Conservation (phyloP, 2,797 vertebrate genomes). For the Megalops cyprinoides region DNA sequence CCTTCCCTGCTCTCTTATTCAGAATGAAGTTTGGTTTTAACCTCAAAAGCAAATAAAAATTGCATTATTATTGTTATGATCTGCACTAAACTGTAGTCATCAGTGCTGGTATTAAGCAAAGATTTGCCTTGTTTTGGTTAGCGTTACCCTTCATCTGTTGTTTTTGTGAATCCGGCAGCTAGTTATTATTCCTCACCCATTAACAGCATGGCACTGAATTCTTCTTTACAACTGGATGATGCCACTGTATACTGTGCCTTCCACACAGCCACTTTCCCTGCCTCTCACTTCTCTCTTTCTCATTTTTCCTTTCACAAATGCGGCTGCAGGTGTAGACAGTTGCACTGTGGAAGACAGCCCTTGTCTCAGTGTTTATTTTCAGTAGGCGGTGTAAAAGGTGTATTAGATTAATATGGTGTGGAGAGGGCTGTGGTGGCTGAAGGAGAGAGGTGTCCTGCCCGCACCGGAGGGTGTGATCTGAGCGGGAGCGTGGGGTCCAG, state of each 20-base stretch:
- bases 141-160: not conserved
- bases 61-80: no score
- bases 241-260: not conserved
- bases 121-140: not conserved
- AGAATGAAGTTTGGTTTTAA: no score
- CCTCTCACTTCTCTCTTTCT: constrained; percentile 42
- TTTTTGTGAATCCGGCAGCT: not conserved
- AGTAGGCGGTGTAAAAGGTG: constrained; percentile 77
- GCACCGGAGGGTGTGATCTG: constrained; percentile 92
- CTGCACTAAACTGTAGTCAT: no score
- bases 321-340: constrained; percentile 88
- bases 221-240: not conserved
- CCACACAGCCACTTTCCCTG: constrained; percentile 33
- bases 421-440: constrained; percentile 94
- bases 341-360: constrained; percentile 87
- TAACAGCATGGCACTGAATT: not conserved
- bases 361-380: constrained; percentile 86
- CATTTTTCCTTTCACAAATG: constrained; percentile 62
- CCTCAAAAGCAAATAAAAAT: no score
- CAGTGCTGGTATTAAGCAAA: no score
- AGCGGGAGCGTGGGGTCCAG: constrained; percentile 93
- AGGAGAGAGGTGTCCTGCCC: constrained; percentile 89
- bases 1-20: no score
- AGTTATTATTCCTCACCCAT: not conserved
- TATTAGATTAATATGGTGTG: constrained; percentile 98